Conservation (phyloP, 2,888 invertebrate species). For the Lochmaea capreae region DNA sequence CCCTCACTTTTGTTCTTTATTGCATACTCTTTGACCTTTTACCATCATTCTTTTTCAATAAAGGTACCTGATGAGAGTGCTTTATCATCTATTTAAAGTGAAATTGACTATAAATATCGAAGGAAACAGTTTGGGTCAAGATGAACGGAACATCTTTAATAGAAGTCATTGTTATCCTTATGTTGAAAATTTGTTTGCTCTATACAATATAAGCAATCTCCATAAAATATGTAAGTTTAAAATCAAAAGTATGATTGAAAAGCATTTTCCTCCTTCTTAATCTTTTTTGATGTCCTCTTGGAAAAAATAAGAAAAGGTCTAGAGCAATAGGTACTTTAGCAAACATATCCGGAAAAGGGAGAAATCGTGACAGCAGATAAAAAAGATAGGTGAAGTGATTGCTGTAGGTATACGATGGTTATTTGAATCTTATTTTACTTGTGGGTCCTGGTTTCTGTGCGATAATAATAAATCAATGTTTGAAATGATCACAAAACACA, state of each 20-base stretch:
- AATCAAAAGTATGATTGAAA: neutral
- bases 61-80: neutral
- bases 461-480: no score
- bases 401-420: no score
- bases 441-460: no score
- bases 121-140: neutral
- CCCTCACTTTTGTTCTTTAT: no score
- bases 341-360: neutral
- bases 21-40: no score
- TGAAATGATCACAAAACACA: no score
- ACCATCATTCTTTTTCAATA: neutral
- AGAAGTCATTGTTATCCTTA: neutral
- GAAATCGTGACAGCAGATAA: no score
- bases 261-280: neutral
- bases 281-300: neutral
- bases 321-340: no score
- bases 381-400: no score
- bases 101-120: neutral
- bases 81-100: neutral
- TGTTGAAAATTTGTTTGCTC: neutral
- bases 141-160: neutral
- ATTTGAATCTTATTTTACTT: no score
- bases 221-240: neutral
- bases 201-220: neutral
- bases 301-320: neutral